Base-by-base conservation (phyloP, 2,888 invertebrate species). In the Apotomis betuletana region DNA sequence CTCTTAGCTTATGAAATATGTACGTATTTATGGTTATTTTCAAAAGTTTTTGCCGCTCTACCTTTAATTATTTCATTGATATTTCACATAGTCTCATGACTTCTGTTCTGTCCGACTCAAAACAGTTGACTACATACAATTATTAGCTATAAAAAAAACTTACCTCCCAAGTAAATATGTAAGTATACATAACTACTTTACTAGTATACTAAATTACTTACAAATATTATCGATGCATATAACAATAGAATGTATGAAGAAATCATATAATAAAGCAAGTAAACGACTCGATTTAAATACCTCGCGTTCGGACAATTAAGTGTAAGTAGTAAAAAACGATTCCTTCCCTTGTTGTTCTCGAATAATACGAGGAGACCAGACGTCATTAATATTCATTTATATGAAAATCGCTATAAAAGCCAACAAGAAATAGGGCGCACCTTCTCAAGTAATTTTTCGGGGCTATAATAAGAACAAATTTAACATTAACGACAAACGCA, bases 401-500 rank as follows among this genome's bases (percentile, higher is more conserved):
- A 72, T 72, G 54, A 72, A 72, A 72, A 63, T 63, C 54, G 72
- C 67, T 63, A 68, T 72, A 72, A 72, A 68, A 72, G 67, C 58
- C 54, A 63, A 63, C 67, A 62, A 72, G 63, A 63, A 75, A 55
- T 55, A 46, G 71, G 73, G 75, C 67, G 63, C 57, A 70, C 73
- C 59, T 73, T 75, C 77, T 78, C 74, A 77, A 78, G 78, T 77
- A 76, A 73, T 69, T 67, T 75, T 79, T 74, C 73, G 69, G 73
- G 77, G 79, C 78, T 78, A 77, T 81, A 82, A 82, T 81, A 83
- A 75, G 77, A 76, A 81, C 77, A 81, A 85, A 84, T 82, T 81
- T 75, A 81, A 84, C 78, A 81, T 80, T 79, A 85, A 88, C 85
- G 89, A 89, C 89, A 90, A 91, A 90, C 84, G 86, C 80, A 86